A percentile compares a stretch with the other conserved stretches of the same genome.
phyloP scores from a whole-genome alignment of 2,113 vertebrate genomes.

The Microcebus griseorufus region DNA sequence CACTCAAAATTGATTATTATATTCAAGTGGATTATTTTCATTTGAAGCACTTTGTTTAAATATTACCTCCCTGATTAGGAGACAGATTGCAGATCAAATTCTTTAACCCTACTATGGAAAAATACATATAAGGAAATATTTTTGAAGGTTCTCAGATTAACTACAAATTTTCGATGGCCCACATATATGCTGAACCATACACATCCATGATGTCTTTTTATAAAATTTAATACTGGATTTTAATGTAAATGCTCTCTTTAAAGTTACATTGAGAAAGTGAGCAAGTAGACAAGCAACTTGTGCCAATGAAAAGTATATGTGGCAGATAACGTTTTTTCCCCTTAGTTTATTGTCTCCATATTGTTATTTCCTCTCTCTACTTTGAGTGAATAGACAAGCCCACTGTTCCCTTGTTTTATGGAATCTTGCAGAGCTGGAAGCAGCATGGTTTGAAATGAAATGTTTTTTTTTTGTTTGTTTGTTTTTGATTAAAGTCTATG shows the following conservation, averaged over 20 bases:
- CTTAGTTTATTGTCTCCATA: background rate
- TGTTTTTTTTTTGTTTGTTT: background rate
- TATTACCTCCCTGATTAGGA: conserved; percentile 24
- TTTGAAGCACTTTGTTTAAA: conserved; percentile 26
- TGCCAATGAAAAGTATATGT: background rate
- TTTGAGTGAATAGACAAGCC: background rate
- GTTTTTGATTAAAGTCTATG: background rate
- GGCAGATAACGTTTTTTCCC: background rate
- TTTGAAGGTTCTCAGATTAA: conserved; percentile 29
- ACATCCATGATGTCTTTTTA: background rate
- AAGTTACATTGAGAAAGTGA: background rate
- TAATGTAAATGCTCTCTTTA: background rate
- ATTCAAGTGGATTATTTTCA: conserved; percentile 51
- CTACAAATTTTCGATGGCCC: background rate
- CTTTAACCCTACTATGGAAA: background rate
- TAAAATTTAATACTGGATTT: background rate
- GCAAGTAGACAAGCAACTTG: background rate
- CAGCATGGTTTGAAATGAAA: background rate
- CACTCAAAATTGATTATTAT: conserved; percentile 37
- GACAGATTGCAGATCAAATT: conserved; percentile 8
- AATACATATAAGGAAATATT: background rate
- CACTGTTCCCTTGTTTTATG: background rate
- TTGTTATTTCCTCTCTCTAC: background rate
- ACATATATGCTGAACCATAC: background rate
- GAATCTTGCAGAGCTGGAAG: background rate